A percentile compares a stretch with the other conserved stretches of the same genome.
Conservation (phyloP, 2,888 invertebrate species). For the Harpagoxenus sublaevis region DNA sequence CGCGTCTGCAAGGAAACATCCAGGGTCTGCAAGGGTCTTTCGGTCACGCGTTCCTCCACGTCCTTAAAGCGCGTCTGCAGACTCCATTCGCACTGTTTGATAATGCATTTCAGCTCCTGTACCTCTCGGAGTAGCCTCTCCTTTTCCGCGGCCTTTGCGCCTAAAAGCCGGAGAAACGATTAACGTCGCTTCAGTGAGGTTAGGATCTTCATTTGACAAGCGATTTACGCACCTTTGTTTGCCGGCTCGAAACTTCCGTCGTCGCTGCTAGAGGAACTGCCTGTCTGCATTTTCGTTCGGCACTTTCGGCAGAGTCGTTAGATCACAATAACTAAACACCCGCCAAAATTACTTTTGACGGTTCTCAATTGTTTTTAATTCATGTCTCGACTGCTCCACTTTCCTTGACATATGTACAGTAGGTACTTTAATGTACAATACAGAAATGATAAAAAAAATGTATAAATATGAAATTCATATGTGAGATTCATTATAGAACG, state of each 20-base stretch:
- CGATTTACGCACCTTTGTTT: neutral
- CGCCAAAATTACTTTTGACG: constrained; percentile 49
- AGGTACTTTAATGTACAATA: neutral
- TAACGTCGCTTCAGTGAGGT: constrained; percentile 41
- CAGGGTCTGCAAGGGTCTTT: neutral
- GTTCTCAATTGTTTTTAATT: constrained; percentile 52
- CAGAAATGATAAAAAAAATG: neutral
- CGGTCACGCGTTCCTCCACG: neutral
- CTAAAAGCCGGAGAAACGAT: constrained; percentile 42
- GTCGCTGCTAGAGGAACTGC: neutral
- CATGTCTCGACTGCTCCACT: neutral
- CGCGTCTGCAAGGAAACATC: rapidly evolving
- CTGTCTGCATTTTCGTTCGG: constrained; percentile 47
- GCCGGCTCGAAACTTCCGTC: no score
- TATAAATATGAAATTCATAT: neutral
- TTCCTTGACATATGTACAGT: neutral
- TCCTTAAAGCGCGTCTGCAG: constrained; percentile 61
- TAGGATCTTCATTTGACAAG: constrained; percentile 26
- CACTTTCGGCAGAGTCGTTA: neutral
- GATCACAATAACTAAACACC: constrained; percentile 11
- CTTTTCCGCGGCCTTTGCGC: constrained; percentile 40
- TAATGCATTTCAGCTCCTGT: constrained; percentile 57
- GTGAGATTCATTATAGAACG: neutral
- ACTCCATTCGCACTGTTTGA: constrained; percentile 53
- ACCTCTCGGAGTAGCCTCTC: constrained; percentile 67